Conservation (phyloP, 2,888 invertebrate species). For the Drosophila histrio region DNA sequence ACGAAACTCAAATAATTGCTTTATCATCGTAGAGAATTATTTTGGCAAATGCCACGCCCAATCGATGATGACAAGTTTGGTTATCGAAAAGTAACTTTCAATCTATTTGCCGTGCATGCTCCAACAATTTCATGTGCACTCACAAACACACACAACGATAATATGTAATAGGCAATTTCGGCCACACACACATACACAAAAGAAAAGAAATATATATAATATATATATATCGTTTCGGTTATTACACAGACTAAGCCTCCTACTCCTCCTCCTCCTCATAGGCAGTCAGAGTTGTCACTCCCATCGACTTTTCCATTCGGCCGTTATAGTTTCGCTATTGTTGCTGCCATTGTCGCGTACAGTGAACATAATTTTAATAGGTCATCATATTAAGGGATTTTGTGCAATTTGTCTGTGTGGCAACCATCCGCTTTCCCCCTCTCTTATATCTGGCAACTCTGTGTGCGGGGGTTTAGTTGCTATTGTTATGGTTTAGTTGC, state of each 20-base stretch:
- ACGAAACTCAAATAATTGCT: conserved; percentile 62
- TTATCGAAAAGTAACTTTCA: conserved; percentile 46
- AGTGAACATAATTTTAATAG: conserved; percentile 74
- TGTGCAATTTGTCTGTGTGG: conserved; percentile 60
- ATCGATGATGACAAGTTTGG: conserved; percentile 7
- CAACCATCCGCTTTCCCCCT: background rate
- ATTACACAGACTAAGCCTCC: conserved; percentile 19
- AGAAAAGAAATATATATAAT: conserved; percentile 1
- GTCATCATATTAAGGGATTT: conserved; percentile 81
- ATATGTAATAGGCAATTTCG: conserved; percentile 62
- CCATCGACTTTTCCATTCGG: conserved; percentile 2
- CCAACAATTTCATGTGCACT: conserved; percentile 36
- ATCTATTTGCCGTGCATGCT: conserved; percentile 37
- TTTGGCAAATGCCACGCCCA: conserved; percentile 39
- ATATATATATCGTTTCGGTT: conserved; percentile 20
- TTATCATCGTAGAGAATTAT: conserved; percentile 64
- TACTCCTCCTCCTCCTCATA: too few relatives aligned
- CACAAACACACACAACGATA: conserved; percentile 12
- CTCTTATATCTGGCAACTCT: background rate
- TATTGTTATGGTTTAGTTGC: conserved; percentile 30
- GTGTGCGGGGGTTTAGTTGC: conserved; percentile 10
- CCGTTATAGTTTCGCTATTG: conserved; percentile 51
- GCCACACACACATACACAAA: conserved; percentile 14
- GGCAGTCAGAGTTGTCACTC: conserved; percentile 17
- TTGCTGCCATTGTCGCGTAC: conserved; percentile 47